Base-by-base conservation (phyloP, 2,797 vertebrate species). In the Squalus acanthias region DNA sequence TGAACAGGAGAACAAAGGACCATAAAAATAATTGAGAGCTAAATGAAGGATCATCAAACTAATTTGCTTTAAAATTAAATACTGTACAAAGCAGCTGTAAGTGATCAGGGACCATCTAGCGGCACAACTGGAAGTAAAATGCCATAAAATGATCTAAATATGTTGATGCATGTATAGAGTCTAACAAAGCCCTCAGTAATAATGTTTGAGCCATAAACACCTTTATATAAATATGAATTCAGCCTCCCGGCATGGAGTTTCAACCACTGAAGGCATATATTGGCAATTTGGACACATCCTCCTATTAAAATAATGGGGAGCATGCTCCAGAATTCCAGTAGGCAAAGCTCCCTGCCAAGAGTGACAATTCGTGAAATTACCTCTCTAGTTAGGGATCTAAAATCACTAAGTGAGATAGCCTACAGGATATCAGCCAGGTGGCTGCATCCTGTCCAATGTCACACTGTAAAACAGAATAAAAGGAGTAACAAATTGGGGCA, bases 81-180 rank as follows among this genome's bases (percentile, higher is more conserved):
- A 69, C 91, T 69, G 91, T 12, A 39, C 91, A 24, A 93, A 93
- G 20, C 91, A 93, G 65, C 91, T 67, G 91, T 69, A 69, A 93
- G 91, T 93, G 91, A 69, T 93, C 63, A 69, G n/a, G 91, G 0
- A 46, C 17, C 60, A 67, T 67, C 91, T 91, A 26, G 63, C 60
- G 39, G 91, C 63, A 67, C 63, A 39, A 67, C 65, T n/a, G n/a
- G 91, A 67, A 67, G 29, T 24, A 69, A 67, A 46, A 69, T 46
- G 6, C 7, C 26, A 67, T 46, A 93, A 67, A 93, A 69, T 63
- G 29, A 69, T 22, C 63, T 20, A 65, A 92, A 65, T 39, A 7
- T 20, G 13, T n/a, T 60, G 26, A 12, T 29, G 10, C 53, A 65
- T 24, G 9, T 65, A n/a, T 12, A 93, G n/a, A 67, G 22, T 26